Percentiles rank a stretch among this genome's conserved stretches.
Evolutionary conservation across 2,797 vertebrate genomes (phyloP).

Genomic region (Euphonia xanthogaster): DNA sequence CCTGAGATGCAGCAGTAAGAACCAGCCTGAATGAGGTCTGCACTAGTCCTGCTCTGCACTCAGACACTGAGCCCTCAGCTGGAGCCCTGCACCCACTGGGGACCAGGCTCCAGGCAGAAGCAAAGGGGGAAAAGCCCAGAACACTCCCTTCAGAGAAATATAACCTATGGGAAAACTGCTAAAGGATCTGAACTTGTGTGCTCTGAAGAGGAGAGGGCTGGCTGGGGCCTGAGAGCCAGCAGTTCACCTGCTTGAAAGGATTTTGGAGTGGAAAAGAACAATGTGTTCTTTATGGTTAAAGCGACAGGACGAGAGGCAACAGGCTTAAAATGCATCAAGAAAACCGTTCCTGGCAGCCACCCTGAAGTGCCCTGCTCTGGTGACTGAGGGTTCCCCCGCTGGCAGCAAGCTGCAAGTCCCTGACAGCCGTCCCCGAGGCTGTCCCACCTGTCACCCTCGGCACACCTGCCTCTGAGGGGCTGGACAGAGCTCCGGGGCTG

Average conservation of each 20-base stretch:
- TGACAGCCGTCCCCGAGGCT: accelerated
- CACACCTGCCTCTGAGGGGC: accelerated
- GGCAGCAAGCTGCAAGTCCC: neutral
- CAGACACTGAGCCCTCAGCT: neutral
- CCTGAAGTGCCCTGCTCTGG: neutral
- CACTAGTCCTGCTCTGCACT: neutral
- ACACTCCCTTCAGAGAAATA: neutral
- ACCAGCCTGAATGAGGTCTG: accelerated
- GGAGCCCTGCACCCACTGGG: neutral
- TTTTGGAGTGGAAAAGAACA: neutral
- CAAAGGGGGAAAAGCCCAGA: neutral
- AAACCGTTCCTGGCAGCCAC: accelerated
- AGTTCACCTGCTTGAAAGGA: neutral
- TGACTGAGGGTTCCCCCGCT: neutral
- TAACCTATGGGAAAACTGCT: neutral
- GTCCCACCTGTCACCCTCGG: neutral
- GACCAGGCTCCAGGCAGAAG: neutral
- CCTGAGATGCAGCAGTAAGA: neutral
- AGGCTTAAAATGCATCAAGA: neutral
- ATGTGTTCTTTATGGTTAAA: neutral
- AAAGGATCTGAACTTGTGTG: neutral
- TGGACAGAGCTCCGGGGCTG: too few species aligned
- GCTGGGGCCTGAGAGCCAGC: neutral
- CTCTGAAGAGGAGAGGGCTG: neutral
- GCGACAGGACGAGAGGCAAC: neutral